Percentiles rank a stretch among this genome's conserved stretches.
Conservation (phyloP, 2,888 invertebrate species). For the Scotopteryx bipunctaria region DNA sequence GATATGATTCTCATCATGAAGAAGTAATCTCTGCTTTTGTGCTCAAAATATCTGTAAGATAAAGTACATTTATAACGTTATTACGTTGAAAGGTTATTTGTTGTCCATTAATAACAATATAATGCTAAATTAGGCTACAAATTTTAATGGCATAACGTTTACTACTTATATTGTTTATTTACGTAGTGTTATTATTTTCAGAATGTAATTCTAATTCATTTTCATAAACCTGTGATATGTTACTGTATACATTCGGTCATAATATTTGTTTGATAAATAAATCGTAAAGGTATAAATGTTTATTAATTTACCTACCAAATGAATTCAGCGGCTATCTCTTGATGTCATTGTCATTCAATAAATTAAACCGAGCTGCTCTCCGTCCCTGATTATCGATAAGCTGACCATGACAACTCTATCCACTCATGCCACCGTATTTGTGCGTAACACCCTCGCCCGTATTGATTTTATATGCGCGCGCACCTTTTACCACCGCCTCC, state of each 20-base stretch:
- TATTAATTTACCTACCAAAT: no score
- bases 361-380: slow-evolving; percentile 17
- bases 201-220: no score
- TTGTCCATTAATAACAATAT: no score
- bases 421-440: slow-evolving; percentile 64
- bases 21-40: slow-evolving; percentile 16
- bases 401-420: slow-evolving; percentile 72
- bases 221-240: no score
- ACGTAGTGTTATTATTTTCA: no score
- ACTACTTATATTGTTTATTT: no score
- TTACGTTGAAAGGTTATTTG: not conserved
- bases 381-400: slow-evolving; percentile 56
- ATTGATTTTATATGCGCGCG: slow-evolving; percentile 82
- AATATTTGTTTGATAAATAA: no score
- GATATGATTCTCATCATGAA: slow-evolving; percentile 35
- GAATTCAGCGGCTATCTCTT: no score
- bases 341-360: slow-evolving; percentile 19
- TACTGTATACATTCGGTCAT: no score
- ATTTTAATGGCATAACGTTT: no score
- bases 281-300: no score
- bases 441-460: slow-evolving; percentile 72
- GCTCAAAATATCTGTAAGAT: not conserved
- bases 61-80: not conserved
- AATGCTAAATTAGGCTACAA: no score
- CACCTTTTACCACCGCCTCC: slow-evolving; percentile 48